These are phyloP conservation scores for Hypomecis atomaria DNA, from an alignment of 2,888 invertebrate genomes.

Conservation along the genomic window DNA sequence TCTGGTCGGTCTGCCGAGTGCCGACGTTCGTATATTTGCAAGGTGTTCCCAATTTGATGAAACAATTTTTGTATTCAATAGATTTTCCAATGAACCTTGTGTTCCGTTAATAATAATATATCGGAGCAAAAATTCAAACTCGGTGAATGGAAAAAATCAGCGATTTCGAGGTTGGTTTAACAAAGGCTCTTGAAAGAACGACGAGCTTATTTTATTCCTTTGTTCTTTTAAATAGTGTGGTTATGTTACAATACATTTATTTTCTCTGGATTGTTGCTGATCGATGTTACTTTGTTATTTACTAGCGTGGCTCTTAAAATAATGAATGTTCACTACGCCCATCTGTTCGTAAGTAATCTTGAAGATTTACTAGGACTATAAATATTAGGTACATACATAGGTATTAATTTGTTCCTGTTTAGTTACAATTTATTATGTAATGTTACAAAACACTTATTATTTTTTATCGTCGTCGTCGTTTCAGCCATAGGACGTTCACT, in stretches of 20 bases:
- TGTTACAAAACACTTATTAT: no score
- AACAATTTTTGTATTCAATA: constrained; percentile 45
- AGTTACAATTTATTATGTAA: no score
- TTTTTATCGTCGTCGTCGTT: no score
- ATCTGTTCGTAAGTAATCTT: no score
- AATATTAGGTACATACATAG: no score
- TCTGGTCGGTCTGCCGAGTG: constrained; percentile 41
- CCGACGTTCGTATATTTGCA: constrained; percentile 45
- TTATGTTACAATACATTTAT: constrained; percentile 8
- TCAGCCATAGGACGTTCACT: no score
- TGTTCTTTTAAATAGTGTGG: constrained; percentile 13
- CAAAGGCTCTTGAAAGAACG: constrained; percentile 58
- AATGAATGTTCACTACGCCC: background rate
- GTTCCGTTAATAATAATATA: constrained; percentile 21
- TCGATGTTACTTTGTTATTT: constrained; percentile 3
- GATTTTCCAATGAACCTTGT: constrained; percentile 11
- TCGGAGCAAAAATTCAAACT: constrained; percentile 13
- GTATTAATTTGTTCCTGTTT: no score
- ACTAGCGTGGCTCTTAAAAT: background rate
- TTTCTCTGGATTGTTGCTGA: background rate
- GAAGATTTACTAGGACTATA: no score
- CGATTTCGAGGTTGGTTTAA: constrained; percentile 18
- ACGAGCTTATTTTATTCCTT: constrained; percentile 36
- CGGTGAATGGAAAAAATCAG: constrained; percentile 22
- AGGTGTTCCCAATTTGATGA: constrained; percentile 50